Evolutionary conservation across 2,797 vertebrate genomes (phyloP), one percentile per base, ranked within the genome.

Genomic region (Cichlasoma orientale): DNA sequence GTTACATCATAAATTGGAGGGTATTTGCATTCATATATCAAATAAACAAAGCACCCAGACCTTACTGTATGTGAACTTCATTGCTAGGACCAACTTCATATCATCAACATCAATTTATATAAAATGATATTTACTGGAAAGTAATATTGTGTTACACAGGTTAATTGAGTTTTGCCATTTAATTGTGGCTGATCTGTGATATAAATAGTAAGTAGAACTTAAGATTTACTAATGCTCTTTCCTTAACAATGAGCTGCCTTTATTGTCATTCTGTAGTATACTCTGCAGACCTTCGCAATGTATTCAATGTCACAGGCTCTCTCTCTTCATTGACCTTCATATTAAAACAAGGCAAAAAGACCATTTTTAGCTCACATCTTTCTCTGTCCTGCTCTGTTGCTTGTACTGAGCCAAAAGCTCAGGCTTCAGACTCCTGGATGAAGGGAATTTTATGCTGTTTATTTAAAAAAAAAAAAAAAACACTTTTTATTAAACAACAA

Each of bases 301-400:
- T 53, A 19, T 41, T 61, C 3, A 1, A 21, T 53, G 19, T 55
- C 21, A 16, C 21, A 25, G 50, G 5, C 66, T 59, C 21, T 55
- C 50, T 38, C 56, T 71, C 38, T 73, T 63, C 61, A 54, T 21
- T 78, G 66, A 56, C 56, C 56, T 57, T 57, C 25, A 63, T 55
- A 36, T 53, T 77, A 19, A 33, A 61, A 59, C 13, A 33, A 38
- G 27, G 16, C 33, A 61, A 19, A 70, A 54, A 3, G 27, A 38
- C 16, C 6, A 18, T 13, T 53, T 57, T n/a, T 25, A 61, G 38
- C 29, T 75, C n/a, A 36, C 21, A 44, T 36, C 19, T 31, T 14
- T 19, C 18, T 33, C 29, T 58, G 10, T 36, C 19, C 19, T 36
- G 12, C 31, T 59, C 19, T 59, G 57, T 29, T 36, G 31, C 57